Conservation (phyloP, 2,888 invertebrate species). For the Drosophila putrida region DNA sequence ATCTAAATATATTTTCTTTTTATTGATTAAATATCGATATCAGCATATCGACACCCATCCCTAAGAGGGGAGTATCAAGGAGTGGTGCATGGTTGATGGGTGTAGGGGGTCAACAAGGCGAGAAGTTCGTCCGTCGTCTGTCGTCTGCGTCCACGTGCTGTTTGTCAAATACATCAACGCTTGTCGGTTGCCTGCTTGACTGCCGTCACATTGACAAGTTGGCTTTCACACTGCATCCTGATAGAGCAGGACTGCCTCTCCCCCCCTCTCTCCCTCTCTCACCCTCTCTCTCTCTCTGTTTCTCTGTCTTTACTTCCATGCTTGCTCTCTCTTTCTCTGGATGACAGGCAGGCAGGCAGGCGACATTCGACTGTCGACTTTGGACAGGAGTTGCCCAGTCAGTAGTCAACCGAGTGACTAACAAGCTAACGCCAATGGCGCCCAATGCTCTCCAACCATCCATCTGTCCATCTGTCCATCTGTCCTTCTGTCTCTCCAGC, state of each 20-base stretch:
- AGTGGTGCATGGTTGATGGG: neutral
- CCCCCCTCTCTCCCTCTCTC: neutral
- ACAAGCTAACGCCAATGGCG: slow-evolving; percentile 46
- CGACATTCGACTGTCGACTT: slow-evolving; percentile 29
- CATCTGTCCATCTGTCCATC: neutral
- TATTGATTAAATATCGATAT: too few species aligned
- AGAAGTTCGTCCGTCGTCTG: slow-evolving; percentile 14
- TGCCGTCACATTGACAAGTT: slow-evolving; percentile 77
- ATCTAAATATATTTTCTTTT: too few species aligned
- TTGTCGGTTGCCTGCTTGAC: slow-evolving; percentile 74
- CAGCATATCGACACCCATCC: too few species aligned
- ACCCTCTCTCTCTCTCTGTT: neutral
- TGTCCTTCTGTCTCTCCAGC: neutral
- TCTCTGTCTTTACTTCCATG: neutral
- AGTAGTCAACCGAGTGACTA: slow-evolving; percentile 53
- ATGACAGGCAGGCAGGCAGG: slow-evolving; percentile 9
- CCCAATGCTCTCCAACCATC: slow-evolving; percentile 10
- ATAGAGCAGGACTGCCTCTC: slow-evolving; percentile 1
- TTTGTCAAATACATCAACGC: slow-evolving; percentile 80
- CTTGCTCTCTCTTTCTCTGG: neutral
- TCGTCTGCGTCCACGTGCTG: slow-evolving; percentile 56
- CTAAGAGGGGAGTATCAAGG: too few species aligned
- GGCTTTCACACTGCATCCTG: slow-evolving; percentile 68
- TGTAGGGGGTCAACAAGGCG: slow-evolving; percentile 6
- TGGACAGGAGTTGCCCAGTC: slow-evolving; percentile 42